Conservation (phyloP, 92 coral and sea anemone species). For the Palythoa caribaeorum region DNA sequence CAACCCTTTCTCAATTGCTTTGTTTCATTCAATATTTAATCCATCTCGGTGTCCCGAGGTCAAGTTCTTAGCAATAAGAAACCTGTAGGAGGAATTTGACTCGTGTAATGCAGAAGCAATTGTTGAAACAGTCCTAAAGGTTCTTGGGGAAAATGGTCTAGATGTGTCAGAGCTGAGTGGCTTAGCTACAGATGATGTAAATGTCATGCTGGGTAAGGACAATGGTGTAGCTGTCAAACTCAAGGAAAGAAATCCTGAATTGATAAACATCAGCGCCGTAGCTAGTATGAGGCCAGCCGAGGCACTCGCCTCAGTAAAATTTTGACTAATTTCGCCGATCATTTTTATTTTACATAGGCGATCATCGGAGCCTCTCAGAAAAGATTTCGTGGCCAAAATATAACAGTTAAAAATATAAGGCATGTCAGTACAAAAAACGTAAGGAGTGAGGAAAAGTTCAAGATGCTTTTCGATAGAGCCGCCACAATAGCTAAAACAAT, state of each 20-base stretch:
- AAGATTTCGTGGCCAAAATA: too few species aligned
- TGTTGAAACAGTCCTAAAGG: not conserved
- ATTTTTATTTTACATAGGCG: too few species aligned
- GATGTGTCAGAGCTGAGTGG: not conserved
- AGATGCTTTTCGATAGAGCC: not conserved
- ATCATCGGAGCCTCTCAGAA: too few species aligned
- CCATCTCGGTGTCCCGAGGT: constrained; percentile 6
- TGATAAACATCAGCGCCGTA: not conserved
- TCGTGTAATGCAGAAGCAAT: too few species aligned
- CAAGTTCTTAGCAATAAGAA: constrained; percentile 32
- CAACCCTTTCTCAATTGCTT: too few species aligned
- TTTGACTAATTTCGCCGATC: too few species aligned
- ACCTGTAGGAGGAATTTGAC: not conserved
- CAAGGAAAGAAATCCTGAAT: not conserved
- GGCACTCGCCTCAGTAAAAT: not conserved
- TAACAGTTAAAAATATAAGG: too few species aligned
- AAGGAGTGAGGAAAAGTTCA: too few species aligned
- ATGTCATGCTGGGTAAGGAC: not conserved
- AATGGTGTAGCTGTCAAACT: not conserved
- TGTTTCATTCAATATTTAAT: too few species aligned
- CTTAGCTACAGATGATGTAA: not conserved
- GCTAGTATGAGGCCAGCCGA: too few species aligned
- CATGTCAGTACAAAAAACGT: too few species aligned
- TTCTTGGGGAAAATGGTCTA: not conserved
- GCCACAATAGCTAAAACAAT: constrained; percentile 42